Evolutionary conservation across 2,888 invertebrate species (phyloP).

Genomic region (Chrysomela aeneicollis): DNA sequence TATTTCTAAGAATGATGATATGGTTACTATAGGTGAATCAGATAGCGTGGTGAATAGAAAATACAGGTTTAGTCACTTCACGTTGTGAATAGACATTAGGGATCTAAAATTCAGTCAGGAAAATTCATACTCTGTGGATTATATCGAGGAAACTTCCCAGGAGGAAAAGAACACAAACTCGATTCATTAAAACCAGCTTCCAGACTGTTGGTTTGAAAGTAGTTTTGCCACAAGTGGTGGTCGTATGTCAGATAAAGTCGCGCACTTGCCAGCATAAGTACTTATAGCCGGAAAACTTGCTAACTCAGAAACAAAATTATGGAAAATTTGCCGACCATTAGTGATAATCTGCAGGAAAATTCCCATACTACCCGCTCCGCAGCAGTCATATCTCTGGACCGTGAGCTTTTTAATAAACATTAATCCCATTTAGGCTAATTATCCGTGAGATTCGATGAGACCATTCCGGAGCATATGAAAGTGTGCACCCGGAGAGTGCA

Average conservation of each 20-base stretch:
- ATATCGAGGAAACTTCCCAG: no score
- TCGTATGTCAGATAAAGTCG: neutral
- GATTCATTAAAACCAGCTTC: neutral
- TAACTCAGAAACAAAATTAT: neutral
- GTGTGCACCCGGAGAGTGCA: neutral
- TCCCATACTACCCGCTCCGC: neutral
- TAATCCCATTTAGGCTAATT: slow-evolving; percentile 50
- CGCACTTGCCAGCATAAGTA: neutral
- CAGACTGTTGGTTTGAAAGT: neutral
- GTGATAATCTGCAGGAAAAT: neutral
- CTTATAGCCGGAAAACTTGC: neutral
- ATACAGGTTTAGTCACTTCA: no score
- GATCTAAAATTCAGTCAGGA: no score
- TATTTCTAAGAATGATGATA: no score
- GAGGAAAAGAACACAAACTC: no score
- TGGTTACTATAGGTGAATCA: no score
- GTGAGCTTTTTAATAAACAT: slow-evolving; percentile 48
- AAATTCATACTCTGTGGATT: no score
- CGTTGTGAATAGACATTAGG: no score
- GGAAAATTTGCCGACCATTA: slow-evolving; percentile 3
- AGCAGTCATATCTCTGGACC: slow-evolving; percentile 22
- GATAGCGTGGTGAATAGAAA: no score
- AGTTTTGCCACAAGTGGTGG: neutral
- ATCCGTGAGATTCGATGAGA: slow-evolving; percentile 53
- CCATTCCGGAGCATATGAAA: slow-evolving; percentile 36